Evolutionary conservation across 2,888 invertebrate genomes (phyloP), one percentile per base, ranked within the genome.

Genomic region (Yponomeuta cagnagella): DNA sequence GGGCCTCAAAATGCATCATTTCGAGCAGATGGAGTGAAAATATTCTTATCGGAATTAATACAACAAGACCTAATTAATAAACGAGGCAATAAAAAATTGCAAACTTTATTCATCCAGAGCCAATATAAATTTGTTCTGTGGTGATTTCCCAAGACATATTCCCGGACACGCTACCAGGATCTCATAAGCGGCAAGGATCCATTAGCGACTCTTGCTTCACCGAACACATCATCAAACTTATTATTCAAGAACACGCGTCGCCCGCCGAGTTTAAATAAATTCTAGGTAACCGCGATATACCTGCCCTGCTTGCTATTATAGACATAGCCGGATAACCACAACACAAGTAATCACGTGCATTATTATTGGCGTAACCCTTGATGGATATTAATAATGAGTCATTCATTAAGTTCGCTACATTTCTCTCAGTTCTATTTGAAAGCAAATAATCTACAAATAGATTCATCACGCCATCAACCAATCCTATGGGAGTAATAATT

Each of bases 211-310:
- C n/a, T 12, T 37, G n/a, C n/a, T 33, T 65, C 65, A 31, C 33
- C n/a, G 67, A 58, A 58, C 52, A 58, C 52, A 58, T 58, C 52
- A 58, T 15, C 10, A 66, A 30, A 69, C 72, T 75, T 72, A 75
- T 74, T 75, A 78, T 73, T 74, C 76, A 74, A 73, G 73, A 73
- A 73, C 73, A 72, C 70, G 70, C 75, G 72, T 72, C 74, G 69
- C 72, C 70, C 74, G 69, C 72, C 70, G 72, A 70, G 65, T 70
- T 71, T 70, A 72, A 72, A 71, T 72, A 73, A 72, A 73, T 73
- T 72, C 71, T 71, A 68, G 73, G 70, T 73, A 72, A 82, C 79
- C 76, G 78, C 75, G 76, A 74, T 75, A 76, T 80, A 79, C 77
- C 75, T 77, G 23, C 74, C 52, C 33, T 65, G n/a, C 30, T 65